Evolutionary conservation across 2,888 invertebrate genomes (phyloP), one percentile per base, ranked within the genome.

Genomic region (Clivina fossor): DNA sequence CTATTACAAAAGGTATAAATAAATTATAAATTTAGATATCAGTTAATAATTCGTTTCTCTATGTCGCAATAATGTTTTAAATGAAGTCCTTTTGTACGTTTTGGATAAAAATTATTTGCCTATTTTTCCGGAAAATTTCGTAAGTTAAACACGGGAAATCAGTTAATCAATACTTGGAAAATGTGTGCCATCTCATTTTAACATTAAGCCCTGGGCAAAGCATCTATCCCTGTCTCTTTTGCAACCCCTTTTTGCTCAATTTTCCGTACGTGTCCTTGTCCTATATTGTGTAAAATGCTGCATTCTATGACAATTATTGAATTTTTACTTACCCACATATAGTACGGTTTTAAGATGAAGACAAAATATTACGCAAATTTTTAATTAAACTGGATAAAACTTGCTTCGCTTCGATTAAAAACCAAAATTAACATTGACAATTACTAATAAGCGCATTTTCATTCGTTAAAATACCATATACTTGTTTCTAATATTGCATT

Each of bases 211-310:
- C 20, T 9, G 33, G 33, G 20, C 41, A 43, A n/a, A n/a, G 47
- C 47, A 40, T 22, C 47, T 40, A 55, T 55, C 26, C 47, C 30
- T 46, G 20, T 55, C 54, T 53, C 33, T 43, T 54, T 54, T 54
- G 54, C 54, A 54, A 54, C 54, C 54, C 54, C 46, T 32, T 33
- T n/a, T 53, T 43, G 53, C 32, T 53, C 53, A 38, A 46, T 46
- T 54, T 54, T 53, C 43, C 43, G 44, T 53, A n/a, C n/a, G 53
- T 71, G 72, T 72, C 74, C 73, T 74, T 74, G 73, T 69, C 72
- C 74, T 71, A 74, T 67, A 71, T 73, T 70, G 64, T 64, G n/a
- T 26, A 67, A 69, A 68, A 68, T 68, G 69, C 70, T 71, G 72
- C 71, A 70, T 66, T 70, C 64, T 63, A n/a, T n/a, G 24, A 33